Evolutionary conservation across 2,888 invertebrate species (phyloP).

Genomic region (Tinea trinotella): DNA sequence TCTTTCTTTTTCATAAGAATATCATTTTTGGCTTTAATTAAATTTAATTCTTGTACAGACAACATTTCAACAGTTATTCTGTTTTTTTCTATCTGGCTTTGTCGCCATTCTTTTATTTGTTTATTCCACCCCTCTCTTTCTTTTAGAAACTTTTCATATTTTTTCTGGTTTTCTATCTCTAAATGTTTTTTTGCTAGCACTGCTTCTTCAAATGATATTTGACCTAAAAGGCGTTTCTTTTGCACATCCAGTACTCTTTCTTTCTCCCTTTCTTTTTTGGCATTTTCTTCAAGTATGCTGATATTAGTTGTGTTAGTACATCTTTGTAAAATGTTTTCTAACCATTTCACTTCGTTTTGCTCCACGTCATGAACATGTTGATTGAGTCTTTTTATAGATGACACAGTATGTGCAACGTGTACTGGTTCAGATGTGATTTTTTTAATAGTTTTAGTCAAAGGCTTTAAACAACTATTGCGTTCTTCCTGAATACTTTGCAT

Average conservation of each 20-base stretch:
- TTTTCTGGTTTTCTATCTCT: conserved; percentile 58
- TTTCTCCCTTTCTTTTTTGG: conserved; percentile 57
- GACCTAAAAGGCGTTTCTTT: conserved; percentile 71
- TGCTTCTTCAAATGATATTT: conserved; percentile 73
- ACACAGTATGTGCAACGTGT: conserved; percentile 56
- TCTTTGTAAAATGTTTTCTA: conserved; percentile 60
- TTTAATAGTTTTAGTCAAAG: conserved; percentile 31
- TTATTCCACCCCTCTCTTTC: conserved; percentile 59
- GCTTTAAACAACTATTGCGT: conserved; percentile 32
- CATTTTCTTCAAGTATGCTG: conserved; percentile 53
- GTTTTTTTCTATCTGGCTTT: conserved; percentile 58
- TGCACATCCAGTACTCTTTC: conserved; percentile 67
- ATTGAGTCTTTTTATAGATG: conserved; percentile 66
- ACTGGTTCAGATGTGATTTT: conserved; percentile 17
- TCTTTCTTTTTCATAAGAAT: conserved; percentile 40
- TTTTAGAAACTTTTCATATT: conserved; percentile 60
- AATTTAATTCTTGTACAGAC: conserved; percentile 41
- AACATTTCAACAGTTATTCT: conserved; percentile 55
- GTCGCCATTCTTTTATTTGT: conserved; percentile 66
- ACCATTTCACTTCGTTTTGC: conserved; percentile 62
- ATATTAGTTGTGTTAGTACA: conserved; percentile 52
- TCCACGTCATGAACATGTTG: conserved; percentile 57
- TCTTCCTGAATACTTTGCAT: conserved; percentile 36
- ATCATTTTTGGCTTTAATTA: conserved; percentile 43
- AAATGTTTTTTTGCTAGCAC: conserved; percentile 67